Conservation (phyloP, 2,888 invertebrate genomes). For the Lypha dubia region DNA sequence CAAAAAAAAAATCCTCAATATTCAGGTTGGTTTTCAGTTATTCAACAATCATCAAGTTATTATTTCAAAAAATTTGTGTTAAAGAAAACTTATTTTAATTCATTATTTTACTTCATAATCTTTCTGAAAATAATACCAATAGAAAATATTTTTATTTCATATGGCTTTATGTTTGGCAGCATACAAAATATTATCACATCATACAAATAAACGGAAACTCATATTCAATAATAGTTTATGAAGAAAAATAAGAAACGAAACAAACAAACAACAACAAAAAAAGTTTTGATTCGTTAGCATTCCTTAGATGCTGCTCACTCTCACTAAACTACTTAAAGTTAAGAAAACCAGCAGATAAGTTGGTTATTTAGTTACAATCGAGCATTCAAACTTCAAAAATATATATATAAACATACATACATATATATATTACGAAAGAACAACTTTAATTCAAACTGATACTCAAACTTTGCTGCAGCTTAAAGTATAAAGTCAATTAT, state of each 20-base stretch:
- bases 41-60: conserved; percentile 4
- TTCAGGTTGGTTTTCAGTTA: conserved; percentile 17
- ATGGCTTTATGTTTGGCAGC: background rate
- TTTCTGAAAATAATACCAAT: conserved; percentile 2
- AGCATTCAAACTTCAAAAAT: conserved; percentile 16
- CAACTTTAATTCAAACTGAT: conserved; percentile 49
- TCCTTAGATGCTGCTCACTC: conserved; percentile 1
- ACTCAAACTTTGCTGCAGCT: conserved; percentile 39
- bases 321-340: conserved; percentile 40
- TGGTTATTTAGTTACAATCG: conserved; percentile 17
- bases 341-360: conserved; percentile 44
- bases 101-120: conserved; percentile 29
- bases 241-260: background rate
- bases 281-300: conserved; percentile 8
- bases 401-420: background rate
- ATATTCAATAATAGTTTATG: conserved; percentile 52
- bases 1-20: background rate
- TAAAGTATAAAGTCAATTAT: conserved; percentile 67
- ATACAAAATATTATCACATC: conserved; percentile 3
- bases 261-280: too few relatives aligned
- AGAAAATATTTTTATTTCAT: conserved; percentile 15
- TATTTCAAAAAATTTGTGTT: background rate
- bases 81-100: background rate
- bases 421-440: background rate
- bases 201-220: conserved; percentile 12